Percentiles rank a stretch among this genome's conserved stretches.
These are phyloP conservation scores for Diaphora mendica DNA, from an alignment of 2,888 invertebrate genomes.

Conservation along the genomic window DNA sequence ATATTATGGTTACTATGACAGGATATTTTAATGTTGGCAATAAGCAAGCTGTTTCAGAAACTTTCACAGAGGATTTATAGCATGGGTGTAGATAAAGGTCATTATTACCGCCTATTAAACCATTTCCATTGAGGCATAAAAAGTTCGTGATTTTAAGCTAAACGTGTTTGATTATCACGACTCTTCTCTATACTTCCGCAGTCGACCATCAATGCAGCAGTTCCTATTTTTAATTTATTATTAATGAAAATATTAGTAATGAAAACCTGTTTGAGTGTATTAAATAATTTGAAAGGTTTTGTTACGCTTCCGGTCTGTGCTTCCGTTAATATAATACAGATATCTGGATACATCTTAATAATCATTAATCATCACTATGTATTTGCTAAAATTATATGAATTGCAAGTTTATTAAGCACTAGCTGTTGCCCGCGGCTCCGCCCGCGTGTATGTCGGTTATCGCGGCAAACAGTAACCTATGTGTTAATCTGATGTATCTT, in stretches of 20 bases:
- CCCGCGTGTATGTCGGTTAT: too few species aligned
- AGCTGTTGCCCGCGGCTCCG: too few species aligned
- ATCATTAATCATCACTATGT: not conserved
- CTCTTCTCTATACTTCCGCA: constrained; percentile 33
- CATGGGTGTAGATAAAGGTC: too few species aligned
- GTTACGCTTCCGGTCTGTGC: not conserved
- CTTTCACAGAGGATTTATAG: too few species aligned
- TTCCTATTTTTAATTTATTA: constrained; percentile 6
- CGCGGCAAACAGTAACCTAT: too few species aligned
- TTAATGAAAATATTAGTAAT: too few species aligned
- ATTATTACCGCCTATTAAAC: constrained; percentile 30
- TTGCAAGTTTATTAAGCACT: not conserved
- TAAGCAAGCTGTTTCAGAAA: too few species aligned
- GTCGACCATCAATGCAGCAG: constrained; percentile 18
- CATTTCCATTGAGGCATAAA: constrained; percentile 9
- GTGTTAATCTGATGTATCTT: too few species aligned
- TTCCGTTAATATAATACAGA: not conserved
- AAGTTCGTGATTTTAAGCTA: constrained; percentile 25
- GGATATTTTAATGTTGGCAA: too few species aligned
- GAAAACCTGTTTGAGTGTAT: not conserved
- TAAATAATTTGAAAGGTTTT: not conserved
- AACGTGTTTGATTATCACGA: constrained; percentile 45
- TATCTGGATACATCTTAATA: not conserved
- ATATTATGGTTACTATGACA: too few species aligned
- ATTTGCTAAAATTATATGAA: not conserved